Base-by-base conservation (phyloP, 2,888 invertebrate genomes). In the Eupithecia dodoneata region DNA sequence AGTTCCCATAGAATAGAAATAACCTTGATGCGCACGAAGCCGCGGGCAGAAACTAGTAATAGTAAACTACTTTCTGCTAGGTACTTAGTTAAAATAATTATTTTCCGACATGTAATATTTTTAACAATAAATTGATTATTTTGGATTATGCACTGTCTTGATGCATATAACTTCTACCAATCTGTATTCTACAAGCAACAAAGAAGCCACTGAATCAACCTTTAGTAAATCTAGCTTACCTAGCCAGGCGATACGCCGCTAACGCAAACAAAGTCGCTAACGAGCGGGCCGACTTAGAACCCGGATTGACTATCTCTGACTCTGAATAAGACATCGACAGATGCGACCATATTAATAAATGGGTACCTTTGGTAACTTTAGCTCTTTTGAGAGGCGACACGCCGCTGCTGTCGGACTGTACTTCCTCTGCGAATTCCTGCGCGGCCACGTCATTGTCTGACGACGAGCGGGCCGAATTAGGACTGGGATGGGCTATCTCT, bases 381-480 rank as follows among this genome's bases (percentile, higher is more conserved):
- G 90, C 85, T 79, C 89, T 94, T 80, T 95, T 95, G 2, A 92
- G 91, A 0, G 94, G 94, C 0, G 94, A 93, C 0, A 93, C 90
- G 0, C 90, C 93, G 59, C 91, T 92, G 75, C 92, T 93, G 12
- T 92, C 92, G 0, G 89, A 87, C 0, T 75, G 80, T 3, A 80
- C 52, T 1, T 87, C 52, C 1, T 87, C 86, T 0, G 81, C 18
- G 55, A n/a, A n/a, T 18, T 18, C 55, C 18, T 59, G 77, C 2
- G 84, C 85, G 0, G 78, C 79, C 0, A 78, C 55, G 0, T 83
- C 85, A 0, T 76, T 55, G 13, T 85, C 88, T 0, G 85, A 82
- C 0, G 87, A 87, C 15, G 81, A 81, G 0, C 77, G 81, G 63
- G 63, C 63, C 63, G 63, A 30, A 18, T 63, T 10, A 63, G 63